Base-by-base conservation (phyloP, 2,113 vertebrate genomes). In the Bubalus kerabau region DNA sequence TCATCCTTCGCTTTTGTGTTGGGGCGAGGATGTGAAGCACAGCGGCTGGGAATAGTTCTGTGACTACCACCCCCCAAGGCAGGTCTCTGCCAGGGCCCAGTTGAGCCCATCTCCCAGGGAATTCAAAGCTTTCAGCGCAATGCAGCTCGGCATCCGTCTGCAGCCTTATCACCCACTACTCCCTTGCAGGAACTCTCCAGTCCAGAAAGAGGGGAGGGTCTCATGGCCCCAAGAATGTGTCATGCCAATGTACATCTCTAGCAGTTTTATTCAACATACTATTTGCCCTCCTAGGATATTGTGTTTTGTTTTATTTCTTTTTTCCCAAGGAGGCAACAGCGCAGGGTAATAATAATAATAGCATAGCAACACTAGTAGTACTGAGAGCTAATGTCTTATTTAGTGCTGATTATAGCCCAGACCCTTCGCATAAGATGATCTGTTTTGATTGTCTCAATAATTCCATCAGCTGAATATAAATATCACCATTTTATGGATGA, bases 1-100 rank as follows among this genome's bases (percentile, higher is more conserved):
- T 99, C 99, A 99, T 98, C 96, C 98, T 98, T 93, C 85, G 90
- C 98, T 98, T 99, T 98, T 98, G 98, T 99, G 98, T 98, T 67
- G 90, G 98, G 98, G 98, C 91, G 60, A 98, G 98, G 96, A 98
- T 98, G 98, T 98, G 98, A 98, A 98, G 98, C 97, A 97, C 97
- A 98, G 95, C 95, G 24, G 97, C 98, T 98, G 97, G 98, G 98
- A 98, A 98, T 30, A 98, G 98, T 95, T 30, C 90, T 92, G 89
- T 99, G 98, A 98, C 95, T 98, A 98, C 98, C 98, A 98, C 97
- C 97, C 98, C 98, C 97, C 98, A 99, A 71, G 98, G 97, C 98
- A 98, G 98, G 98, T 99, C 98, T 98, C 97, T 98, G 98, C 97
- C 98, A 97, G 98, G 98, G 96, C 97, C 98, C 92, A 92, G 87